Base-by-base conservation (phyloP, 2,113 vertebrate genomes). In the Phycodurus eques region DNA sequence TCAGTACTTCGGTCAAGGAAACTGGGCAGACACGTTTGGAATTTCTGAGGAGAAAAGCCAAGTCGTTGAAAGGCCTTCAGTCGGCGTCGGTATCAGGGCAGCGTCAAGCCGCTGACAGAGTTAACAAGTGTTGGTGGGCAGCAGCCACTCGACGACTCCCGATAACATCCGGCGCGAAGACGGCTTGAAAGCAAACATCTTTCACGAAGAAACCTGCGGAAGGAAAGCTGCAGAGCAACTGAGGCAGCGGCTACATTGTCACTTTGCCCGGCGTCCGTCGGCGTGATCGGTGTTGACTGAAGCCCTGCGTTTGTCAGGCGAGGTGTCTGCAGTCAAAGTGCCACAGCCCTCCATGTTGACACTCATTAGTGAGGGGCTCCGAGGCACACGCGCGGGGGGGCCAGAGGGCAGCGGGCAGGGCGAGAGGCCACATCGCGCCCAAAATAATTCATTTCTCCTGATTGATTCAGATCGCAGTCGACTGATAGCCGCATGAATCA, bases 251-350 rank as follows among this genome's bases (percentile, higher is more conserved):
- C 74, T 80, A 57, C 8, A 72, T 73, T 90, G 90, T 92, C 91
- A 89, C 88, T 89, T 87, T 83, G 49, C 80, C 82, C 81, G 85
- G 76, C 69, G 56, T 82, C 80, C 66, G 17, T 81, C 78, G 60
- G 66, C 77, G 66, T 93, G 90, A 94, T 92, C 85, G 78, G 72
- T 92, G 89, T 91, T 94, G 93, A 92, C 92, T 91, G 87, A 79
- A 91, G 91, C 91, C 91, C 93, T 92, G 92, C 90, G 88, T 90
- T 90, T 88, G 89, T 93, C 92, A 93, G 88, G 85, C 77, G 88
- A 94, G 91, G 92, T 93, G 92, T 93, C 90, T 90, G 89, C 89
- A 87, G 90, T 77, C 88, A 92, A 92, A 93, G 88, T 87, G 92
- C 90, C 91, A 91, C 80, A 89, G 86, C 89, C 80, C 82, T 81